Base-by-base conservation (phyloP, 2,888 invertebrate species). In the Aricia artaxerxes region DNA sequence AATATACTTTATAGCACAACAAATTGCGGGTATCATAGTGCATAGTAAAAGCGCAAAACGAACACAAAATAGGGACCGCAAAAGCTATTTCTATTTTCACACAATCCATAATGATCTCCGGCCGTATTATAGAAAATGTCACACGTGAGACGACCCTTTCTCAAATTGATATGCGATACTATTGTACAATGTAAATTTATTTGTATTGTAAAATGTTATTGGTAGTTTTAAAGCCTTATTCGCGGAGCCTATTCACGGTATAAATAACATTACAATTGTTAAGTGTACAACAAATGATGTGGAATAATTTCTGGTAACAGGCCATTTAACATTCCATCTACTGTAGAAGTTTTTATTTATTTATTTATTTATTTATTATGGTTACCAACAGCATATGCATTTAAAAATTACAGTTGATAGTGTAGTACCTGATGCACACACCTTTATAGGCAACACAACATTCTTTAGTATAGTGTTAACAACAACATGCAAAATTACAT, bases 31-130 rank as follows among this genome's bases (percentile, higher is more conserved):
- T 4, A 4, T 64, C 9, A 64, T 24, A 31, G 31, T 64, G 1
- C 31, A 31, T 31, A 64, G 38, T 13, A 69, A 69, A 69, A 69
- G 13, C 4, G 35, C 31, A 64, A 64, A 31, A 11, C 31, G 64
- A 31, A 31, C 64, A 64, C 13, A 38, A 35, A 69, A 69, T 69
- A 13, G 24, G 69, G 69, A 69, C 69, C 35, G 31, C 64, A 64
- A 64, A 64, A 69, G 69, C 16, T 69, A 0, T 69, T 80, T 85
- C 44, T 75, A 75, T 75, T 75, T 75, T 75, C 57, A 76, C 16
- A 76, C 53, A 35, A 35, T 35, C 57, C 76, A 31, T 75, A 75
- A 75, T 53, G 57, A 53, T 53, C 35, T 35, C 31, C 49, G 35
- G 76, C 44, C 16, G 35, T 57, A 35, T 75, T 13, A 49, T 11